phyloP scores from a whole-genome alignment of 2,888 invertebrate genomes.

The Spatulosminthurus flaviceps region DNA sequence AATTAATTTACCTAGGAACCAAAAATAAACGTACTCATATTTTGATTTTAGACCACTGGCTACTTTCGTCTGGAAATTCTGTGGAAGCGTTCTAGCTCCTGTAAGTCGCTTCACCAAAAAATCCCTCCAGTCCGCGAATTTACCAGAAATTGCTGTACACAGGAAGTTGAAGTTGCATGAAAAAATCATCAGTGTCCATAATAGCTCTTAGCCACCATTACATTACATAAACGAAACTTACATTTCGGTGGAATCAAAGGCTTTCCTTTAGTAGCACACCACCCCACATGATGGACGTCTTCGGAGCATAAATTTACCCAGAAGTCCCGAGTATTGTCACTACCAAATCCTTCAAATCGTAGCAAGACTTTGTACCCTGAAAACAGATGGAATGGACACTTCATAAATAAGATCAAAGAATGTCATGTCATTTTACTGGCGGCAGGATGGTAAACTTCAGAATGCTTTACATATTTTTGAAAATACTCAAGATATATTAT shows the following conservation, averaged over 20 bases:
- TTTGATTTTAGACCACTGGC: slow-evolving; percentile 84
- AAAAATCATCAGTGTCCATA: too few relatives aligned
- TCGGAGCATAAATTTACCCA: slow-evolving; percentile 96
- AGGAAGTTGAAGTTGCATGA: neutral
- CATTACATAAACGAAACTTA: too few relatives aligned
- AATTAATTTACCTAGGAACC: neutral
- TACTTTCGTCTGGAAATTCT: slow-evolving; percentile 89
- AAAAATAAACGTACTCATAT: slow-evolving; percentile 69
- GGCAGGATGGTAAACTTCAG: too few relatives aligned
- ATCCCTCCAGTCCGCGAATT: slow-evolving; percentile 95
- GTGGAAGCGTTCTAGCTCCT: slow-evolving; percentile 93
- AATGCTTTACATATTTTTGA: too few relatives aligned
- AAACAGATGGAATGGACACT: slow-evolving; percentile 12
- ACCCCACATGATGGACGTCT: slow-evolving; percentile 96
- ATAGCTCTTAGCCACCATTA: too few relatives aligned
- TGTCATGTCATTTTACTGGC: too few relatives aligned
- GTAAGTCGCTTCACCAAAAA: slow-evolving; percentile 90
- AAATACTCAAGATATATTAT: too few relatives aligned
- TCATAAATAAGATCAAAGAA: too few relatives aligned
- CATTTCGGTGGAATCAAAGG: slow-evolving; percentile 92
- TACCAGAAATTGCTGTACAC: slow-evolving; percentile 80
- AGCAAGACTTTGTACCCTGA: slow-evolving; percentile 71
- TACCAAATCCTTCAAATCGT: slow-evolving; percentile 91
- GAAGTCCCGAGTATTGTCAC: slow-evolving; percentile 88
- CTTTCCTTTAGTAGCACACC: slow-evolving; percentile 96